A percentile compares a stretch with the other conserved stretches of the same genome.
phyloP scores from a whole-genome alignment of 2,888 invertebrate genomes.

The Stenoptilia bipunctidactyla region DNA sequence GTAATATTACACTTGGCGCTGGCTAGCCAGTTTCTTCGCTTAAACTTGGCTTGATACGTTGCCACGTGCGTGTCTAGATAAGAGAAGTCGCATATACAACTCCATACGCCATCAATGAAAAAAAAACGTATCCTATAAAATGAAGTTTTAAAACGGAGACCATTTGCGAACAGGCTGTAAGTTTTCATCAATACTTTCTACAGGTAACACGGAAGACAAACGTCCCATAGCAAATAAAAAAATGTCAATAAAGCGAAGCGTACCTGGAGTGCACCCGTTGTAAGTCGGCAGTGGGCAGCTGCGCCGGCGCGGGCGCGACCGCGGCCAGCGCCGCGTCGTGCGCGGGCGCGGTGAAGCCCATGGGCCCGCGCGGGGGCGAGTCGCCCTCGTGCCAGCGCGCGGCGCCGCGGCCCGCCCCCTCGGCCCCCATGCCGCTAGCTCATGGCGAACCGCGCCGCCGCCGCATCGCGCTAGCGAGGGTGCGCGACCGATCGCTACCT shows the following conservation, averaged over 20 bases:
- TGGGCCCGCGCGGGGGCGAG: conserved; percentile 71
- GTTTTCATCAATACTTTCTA: too few relatives aligned
- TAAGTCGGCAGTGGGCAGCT: conserved; percentile 49
- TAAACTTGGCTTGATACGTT: too few relatives aligned
- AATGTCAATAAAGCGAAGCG: background rate
- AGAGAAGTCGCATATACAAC: too few relatives aligned
- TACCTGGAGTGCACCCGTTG: conserved; percentile 80
- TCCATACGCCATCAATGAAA: too few relatives aligned
- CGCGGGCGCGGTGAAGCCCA: conserved; percentile 70
- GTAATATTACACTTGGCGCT: too few relatives aligned
- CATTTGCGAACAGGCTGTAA: too few relatives aligned
- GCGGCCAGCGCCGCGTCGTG: conserved; percentile 61
- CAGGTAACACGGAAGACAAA: too few relatives aligned
- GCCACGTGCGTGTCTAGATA: too few relatives aligned
- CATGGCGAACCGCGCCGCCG: conserved; percentile 53
- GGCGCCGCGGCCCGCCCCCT: conserved; percentile 75
- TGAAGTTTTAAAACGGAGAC: too few relatives aligned
- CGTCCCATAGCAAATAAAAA: too few relatives aligned
- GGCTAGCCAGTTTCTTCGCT: too few relatives aligned
- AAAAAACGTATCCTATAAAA: too few relatives aligned
- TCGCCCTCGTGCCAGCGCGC: conserved; percentile 74
- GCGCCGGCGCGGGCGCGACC: conserved; percentile 58
- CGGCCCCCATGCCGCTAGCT: conserved; percentile 71
- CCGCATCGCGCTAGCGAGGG: conserved; percentile 40
- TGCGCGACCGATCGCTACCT: conserved; percentile 20